These are phyloP conservation scores for Calcarius ornatus DNA, from an alignment of 2,113 vertebrate species.

Conservation along the genomic window DNA sequence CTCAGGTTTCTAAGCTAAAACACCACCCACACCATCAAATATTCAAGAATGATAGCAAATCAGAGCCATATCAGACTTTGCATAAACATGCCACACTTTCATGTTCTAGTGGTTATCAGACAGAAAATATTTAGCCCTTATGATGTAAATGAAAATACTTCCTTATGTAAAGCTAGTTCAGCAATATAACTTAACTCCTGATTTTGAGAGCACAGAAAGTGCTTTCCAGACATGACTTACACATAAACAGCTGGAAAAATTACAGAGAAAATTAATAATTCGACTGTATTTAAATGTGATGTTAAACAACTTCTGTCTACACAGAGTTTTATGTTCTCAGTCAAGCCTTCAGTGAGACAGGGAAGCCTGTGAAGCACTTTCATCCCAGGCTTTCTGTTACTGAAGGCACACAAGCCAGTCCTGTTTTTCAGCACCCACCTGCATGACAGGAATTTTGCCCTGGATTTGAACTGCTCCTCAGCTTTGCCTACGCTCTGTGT, in stretches of 20 bases:
- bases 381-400: not conserved
- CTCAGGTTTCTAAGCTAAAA: not conserved
- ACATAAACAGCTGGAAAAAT: constrained; percentile 7
- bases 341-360: not conserved
- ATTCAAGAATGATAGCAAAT: not conserved
- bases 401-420: not conserved
- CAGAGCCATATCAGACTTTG: not conserved
- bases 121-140: not conserved
- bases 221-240: not conserved
- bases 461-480: not conserved
- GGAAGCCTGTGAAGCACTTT: constrained; percentile 9
- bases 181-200: not conserved
- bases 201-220: not conserved
- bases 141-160: not conserved
- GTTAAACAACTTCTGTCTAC: constrained; percentile 8
- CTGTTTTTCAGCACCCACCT: constrained; percentile 37
- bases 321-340: constrained; percentile 7
- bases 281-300: not conserved
- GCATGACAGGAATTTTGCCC: constrained; percentile 38
- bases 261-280: not conserved
- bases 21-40: not conserved
- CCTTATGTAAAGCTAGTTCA: not conserved
- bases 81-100: not conserved
- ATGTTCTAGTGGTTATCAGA: not conserved
- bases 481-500: not conserved